phyloP scores from a whole-genome alignment of 1,140 invertebrate species.

The Oscheius sp. region DNA sequence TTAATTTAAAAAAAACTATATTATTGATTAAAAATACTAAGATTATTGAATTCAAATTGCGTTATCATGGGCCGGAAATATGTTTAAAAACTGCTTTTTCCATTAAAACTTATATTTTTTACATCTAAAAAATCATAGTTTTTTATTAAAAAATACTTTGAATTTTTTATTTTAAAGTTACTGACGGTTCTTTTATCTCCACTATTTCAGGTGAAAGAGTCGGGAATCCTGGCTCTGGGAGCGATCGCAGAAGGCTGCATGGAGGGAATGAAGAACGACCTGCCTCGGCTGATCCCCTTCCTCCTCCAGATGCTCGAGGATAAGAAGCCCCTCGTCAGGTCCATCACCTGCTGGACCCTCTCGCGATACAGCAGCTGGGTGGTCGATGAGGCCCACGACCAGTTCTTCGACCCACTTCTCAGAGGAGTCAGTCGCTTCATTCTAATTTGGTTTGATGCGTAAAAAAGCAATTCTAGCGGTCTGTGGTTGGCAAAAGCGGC shows the following conservation, averaged over 20 bases:
- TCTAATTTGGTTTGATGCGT: too few species aligned
- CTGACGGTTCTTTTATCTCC: background rate
- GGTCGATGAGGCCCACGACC: conserved; percentile 64
- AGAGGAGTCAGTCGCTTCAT: background rate
- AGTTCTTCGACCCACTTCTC: background rate
- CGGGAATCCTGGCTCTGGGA: conserved; percentile 87
- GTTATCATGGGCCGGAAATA: too few species aligned
- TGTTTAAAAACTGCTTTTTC: too few species aligned
- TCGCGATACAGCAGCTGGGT: conserved; percentile 97
- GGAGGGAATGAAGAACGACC: conserved; percentile 90
- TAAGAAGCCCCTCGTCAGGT: conserved; percentile 85
- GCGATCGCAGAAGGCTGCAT: conserved; percentile 99
- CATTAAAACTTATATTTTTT: background rate
- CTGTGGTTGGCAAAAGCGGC: too few species aligned
- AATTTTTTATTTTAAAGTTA: background rate
- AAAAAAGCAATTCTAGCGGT: too few species aligned
- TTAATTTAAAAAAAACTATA: too few species aligned
- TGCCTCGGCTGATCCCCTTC: conserved; percentile 92
- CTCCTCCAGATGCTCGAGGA: conserved; percentile 86
- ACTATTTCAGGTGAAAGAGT: conserved; percentile 76
- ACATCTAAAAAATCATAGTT: background rate
- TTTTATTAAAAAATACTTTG: background rate
- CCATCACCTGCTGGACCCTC: conserved; percentile 98
- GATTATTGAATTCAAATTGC: too few species aligned
- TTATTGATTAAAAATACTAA: too few species aligned